Evolutionary conservation across 2,797 vertebrate species (phyloP), one percentile per base, ranked within the genome.

Genomic region (Acipenser transmontanus): DNA sequence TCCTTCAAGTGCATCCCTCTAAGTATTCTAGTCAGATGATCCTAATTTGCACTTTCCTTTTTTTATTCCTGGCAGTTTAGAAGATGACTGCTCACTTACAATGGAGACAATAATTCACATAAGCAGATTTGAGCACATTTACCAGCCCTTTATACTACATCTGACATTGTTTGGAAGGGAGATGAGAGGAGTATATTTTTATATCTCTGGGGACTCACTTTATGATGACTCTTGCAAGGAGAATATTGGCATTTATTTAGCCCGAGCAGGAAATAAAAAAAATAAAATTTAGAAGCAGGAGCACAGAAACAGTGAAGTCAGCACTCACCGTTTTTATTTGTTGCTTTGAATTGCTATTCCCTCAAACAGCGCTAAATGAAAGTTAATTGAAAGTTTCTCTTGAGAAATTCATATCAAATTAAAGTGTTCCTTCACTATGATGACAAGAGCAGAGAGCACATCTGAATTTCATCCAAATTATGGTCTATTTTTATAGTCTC

Each of bases 241-340:
- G 91, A 92, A 93, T 93, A 93, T 92, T 92, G 92, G 91, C 91
- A 91, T 93, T 94, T 93, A 93, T 93, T 93, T 94, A 93, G 91
- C 87, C 82, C 73, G 85, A 88, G 84, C 85, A 83, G 87, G 87
- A 90, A 91, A 91, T 90, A 91, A 89, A 92, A 17, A 88, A 86
- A 84, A 88, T 81, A 87, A 81, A 87, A 88, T 82, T 86, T 80
- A 87, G 89, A 76, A 81, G 81, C 77, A 65, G 52, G 82, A 82
- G 81, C 74, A 70, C 49, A 59, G 84, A 90, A 91, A 90, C 76
- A 77, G 85, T 72, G 56, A 81, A 90, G 89, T 93, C 91, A 93
- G 91, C 91, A 90, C 81, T 86, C 74, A 81, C 83, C 81, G 68
- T 82, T 47, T 91, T 85, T 88, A 87, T 91, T 91, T 87, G 87